Percentiles rank a stretch among this genome's conserved stretches.
Conservation (phyloP, 2,888 invertebrate species). For the Phoenoteleia sp. region DNA sequence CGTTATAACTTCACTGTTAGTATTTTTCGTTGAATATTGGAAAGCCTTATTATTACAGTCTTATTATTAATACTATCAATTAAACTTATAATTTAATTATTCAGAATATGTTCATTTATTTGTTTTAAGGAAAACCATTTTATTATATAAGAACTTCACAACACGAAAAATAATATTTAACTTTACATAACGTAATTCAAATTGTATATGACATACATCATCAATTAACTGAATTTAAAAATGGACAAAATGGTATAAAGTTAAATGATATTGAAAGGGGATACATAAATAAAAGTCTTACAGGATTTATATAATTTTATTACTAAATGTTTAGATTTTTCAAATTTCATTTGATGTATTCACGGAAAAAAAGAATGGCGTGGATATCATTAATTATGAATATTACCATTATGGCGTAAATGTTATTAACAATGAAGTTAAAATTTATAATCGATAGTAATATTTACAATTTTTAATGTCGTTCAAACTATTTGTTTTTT, state of each 20-base stretch:
- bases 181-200: conserved; percentile 9
- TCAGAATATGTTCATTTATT: not conserved
- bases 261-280: not conserved
- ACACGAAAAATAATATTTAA: conserved; percentile 9
- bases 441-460: no score
- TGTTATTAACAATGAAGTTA: no score
- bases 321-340: no score
- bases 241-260: not conserved
- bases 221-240: conserved; percentile 8
- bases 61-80: not conserved
- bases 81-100: not conserved
- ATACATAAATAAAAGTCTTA: not conserved
- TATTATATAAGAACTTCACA: conserved; percentile 11
- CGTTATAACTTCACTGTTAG: not conserved
- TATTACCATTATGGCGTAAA: no score
- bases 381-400: no score
- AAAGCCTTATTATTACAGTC: not conserved
- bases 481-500: no score
- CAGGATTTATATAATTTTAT: no score
- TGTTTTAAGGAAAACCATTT: not conserved
- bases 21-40: not conserved
- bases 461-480: no score
- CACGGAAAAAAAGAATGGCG: no score
- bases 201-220: conserved; percentile 19
- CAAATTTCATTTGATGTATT: no score